Evolutionary conservation across 2,113 vertebrate genomes (phyloP).

Genomic region (Takifugu flavidus): DNA sequence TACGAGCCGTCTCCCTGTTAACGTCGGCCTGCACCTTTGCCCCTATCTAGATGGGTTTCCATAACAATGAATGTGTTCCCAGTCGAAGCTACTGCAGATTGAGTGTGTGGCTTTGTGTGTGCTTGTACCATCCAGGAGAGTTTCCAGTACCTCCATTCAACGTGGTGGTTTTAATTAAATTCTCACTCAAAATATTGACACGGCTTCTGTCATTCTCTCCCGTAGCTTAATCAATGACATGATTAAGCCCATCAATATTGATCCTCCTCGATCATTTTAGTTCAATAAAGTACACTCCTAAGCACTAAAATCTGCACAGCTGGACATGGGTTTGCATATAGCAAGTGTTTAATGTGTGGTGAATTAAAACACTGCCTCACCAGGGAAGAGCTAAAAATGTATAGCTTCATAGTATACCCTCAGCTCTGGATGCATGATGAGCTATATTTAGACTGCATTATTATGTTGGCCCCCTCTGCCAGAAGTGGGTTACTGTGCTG

Average conservation of each 20-base stretch:
- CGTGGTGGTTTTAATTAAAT: slow-evolving; percentile 64
- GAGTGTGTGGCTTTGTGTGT: slow-evolving; percentile 23
- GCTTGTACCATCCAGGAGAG: slow-evolving; percentile 28
- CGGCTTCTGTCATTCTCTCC: slow-evolving; percentile 40
- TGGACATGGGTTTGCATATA: background rate
- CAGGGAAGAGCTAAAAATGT: slow-evolving; percentile 24
- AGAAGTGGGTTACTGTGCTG: slow-evolving; percentile 74
- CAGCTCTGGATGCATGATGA: slow-evolving; percentile 43
- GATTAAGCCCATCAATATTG: slow-evolving; percentile 54
- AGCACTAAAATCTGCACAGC: slow-evolving; percentile 9
- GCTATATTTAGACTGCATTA: slow-evolving; percentile 68
- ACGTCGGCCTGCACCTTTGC: slow-evolving; percentile 9
- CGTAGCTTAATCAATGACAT: slow-evolving; percentile 50
- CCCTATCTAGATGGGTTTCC: slow-evolving; percentile 5
- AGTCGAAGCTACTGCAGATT: slow-evolving; percentile 11
- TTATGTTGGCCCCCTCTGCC: slow-evolving; percentile 57
- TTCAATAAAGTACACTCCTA: slow-evolving; percentile 29
- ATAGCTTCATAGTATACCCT: slow-evolving; percentile 33
- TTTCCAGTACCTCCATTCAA: slow-evolving; percentile 25
- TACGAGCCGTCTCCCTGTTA: background rate
- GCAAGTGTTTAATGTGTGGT: background rate
- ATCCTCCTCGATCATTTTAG: slow-evolving; percentile 31
- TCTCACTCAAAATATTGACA: slow-evolving; percentile 61
- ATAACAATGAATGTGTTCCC: background rate
- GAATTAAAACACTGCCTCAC: slow-evolving; percentile 10